phyloP scores from a whole-genome alignment of 2,113 vertebrate genomes.

The Sterrhoptilus dennistouni region DNA sequence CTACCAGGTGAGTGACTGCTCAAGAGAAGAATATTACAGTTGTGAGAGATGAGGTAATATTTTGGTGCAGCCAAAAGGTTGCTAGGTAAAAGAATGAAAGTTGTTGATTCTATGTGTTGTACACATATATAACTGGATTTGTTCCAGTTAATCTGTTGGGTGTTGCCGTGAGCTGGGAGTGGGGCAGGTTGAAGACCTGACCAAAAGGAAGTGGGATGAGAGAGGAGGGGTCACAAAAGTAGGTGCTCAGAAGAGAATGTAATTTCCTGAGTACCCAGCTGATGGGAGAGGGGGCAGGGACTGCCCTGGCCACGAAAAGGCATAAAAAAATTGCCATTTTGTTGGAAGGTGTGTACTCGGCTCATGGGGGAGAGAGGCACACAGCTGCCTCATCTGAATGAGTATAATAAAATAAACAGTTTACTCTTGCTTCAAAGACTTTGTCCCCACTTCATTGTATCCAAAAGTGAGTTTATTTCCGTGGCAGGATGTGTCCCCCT shows the following conservation, averaged over 20 bases:
- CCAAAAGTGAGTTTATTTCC: neutral
- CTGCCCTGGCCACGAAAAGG: fast-evolving
- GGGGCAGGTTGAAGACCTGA: neutral
- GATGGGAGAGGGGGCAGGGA: neutral
- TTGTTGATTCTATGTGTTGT: neutral
- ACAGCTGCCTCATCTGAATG: neutral
- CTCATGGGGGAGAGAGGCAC: too few relatives aligned
- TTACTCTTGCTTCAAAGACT: neutral
- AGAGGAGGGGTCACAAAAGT: neutral
- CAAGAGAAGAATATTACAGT: neutral
- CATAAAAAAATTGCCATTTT: neutral
- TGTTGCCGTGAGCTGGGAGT: neutral
- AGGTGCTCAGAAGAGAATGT: neutral
- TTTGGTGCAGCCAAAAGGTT: neutral
- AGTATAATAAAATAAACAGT: neutral
- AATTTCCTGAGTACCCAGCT: neutral
- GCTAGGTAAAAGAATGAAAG: neutral
- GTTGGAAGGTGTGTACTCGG: neutral
- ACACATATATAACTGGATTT: neutral
- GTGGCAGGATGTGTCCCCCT: neutral
- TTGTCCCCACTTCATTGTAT: neutral
- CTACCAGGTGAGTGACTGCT: neutral
- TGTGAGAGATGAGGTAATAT: neutral
- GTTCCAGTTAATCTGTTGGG: neutral
- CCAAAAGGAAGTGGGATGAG: neutral